phyloP scores from a whole-genome alignment of 1,140 invertebrate species.

The Drosophila prosaltans region DNA sequence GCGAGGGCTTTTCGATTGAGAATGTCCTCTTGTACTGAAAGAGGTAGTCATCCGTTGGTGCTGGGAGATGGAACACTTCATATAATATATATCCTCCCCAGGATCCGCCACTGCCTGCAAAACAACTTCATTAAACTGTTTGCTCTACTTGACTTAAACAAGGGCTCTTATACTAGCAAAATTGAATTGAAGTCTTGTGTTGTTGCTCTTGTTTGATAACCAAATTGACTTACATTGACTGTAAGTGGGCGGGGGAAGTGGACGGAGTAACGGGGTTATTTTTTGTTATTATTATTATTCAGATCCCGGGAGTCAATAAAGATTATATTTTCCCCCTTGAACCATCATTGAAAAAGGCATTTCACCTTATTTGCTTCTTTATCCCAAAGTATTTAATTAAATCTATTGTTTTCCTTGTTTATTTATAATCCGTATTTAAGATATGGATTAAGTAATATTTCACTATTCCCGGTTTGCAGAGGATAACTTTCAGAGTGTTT shows the following conservation, averaged over 20 bases:
- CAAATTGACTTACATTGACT: slow-evolving; percentile 9
- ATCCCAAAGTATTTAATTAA: neutral
- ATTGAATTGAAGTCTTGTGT: slow-evolving; percentile 7
- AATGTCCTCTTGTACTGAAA: neutral
- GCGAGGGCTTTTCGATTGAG: neutral
- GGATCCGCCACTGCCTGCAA: neutral
- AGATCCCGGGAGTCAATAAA: slow-evolving; percentile 7
- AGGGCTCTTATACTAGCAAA: slow-evolving; percentile 24
- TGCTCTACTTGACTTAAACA: slow-evolving; percentile 24
- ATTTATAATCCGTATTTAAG: too few relatives aligned
- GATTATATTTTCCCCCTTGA: slow-evolving; percentile 7
- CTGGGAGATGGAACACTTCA: too few relatives aligned
- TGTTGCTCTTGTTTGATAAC: slow-evolving; percentile 8
- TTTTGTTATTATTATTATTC: slow-evolving; percentile 1
- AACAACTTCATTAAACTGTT: slow-evolving; percentile 45
- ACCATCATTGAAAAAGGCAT: neutral
- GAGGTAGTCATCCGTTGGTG: neutral
- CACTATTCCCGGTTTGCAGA: too few relatives aligned
- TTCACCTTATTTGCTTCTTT: neutral
- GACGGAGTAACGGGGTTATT: neutral
- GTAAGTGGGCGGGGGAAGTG: neutral
- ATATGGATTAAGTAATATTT: too few relatives aligned
- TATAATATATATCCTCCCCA: neutral
- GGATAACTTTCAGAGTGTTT: too few relatives aligned
- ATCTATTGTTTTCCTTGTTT: neutral